phyloP scores from a whole-genome alignment of 2,797 vertebrate species.

The Eulemur mongoz region DNA sequence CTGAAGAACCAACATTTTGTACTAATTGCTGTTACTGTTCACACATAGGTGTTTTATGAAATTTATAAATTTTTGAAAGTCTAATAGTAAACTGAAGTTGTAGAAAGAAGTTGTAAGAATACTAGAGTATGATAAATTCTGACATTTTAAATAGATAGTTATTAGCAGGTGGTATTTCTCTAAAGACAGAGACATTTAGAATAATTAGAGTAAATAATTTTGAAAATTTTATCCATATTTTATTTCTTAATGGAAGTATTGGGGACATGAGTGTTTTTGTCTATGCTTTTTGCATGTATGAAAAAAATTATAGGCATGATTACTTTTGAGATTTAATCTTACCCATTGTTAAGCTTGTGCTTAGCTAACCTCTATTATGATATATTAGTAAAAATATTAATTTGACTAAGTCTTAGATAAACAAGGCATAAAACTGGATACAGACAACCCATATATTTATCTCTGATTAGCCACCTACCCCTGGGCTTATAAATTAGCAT shows the following conservation, averaged over 20 bases:
- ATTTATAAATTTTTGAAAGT: slow-evolving; percentile 35
- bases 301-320: background rate
- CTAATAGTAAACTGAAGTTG: background rate
- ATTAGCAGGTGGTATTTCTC: background rate
- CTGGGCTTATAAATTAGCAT: background rate
- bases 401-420: slow-evolving; percentile 8
- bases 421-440: background rate
- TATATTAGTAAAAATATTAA: slow-evolving; percentile 12
- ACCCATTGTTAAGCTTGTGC: background rate
- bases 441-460: background rate
- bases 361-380: background rate
- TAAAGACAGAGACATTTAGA: background rate
- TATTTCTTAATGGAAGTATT: background rate
- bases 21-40: background rate
- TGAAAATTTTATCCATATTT: background rate
- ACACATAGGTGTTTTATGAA: background rate
- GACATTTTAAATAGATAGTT: slow-evolving; percentile 23
- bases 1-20: slow-evolving; percentile 13
- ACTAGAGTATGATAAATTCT: background rate
- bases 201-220: background rate
- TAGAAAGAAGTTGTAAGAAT: background rate
- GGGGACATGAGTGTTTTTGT: background rate
- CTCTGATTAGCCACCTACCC: background rate
- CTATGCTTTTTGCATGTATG: background rate
- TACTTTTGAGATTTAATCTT: slow-evolving; percentile 26